Evolutionary conservation across 1,140 invertebrate genomes (phyloP).

Genomic region (Hyposmocoma kahamanoa): DNA sequence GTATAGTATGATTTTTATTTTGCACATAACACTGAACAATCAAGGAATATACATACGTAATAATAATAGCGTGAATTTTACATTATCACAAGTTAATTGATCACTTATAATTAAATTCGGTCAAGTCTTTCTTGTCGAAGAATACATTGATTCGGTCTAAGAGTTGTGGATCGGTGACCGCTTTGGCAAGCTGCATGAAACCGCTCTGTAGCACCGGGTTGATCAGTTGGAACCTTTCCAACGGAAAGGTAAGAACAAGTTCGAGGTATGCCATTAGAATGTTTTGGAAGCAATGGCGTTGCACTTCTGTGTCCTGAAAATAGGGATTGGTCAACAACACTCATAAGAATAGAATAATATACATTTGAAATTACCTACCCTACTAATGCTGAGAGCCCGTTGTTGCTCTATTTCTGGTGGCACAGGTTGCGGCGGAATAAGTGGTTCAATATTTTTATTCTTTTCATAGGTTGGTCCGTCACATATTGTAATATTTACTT

Average conservation of each 20-base stretch:
- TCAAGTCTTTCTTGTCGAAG: constrained; percentile 64
- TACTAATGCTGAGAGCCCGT: constrained; percentile 83
- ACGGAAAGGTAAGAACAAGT: constrained; percentile 72
- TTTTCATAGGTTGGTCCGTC: constrained; percentile 74
- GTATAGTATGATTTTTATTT: constrained; percentile 54
- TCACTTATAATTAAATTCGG: constrained; percentile 54
- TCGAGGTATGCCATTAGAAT: constrained; percentile 77
- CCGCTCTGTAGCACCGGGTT: constrained; percentile 72
- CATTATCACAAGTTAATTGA: constrained; percentile 49
- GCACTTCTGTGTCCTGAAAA: constrained; percentile 73
- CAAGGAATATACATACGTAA: constrained; percentile 40
- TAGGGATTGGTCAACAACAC: not conserved
- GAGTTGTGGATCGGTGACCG: constrained; percentile 66
- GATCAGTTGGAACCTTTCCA: constrained; percentile 71
- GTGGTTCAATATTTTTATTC: constrained; percentile 59
- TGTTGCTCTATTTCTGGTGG: constrained; percentile 85
- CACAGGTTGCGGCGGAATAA: constrained; percentile 75
- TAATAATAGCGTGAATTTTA: constrained; percentile 35
- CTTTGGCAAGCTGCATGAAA: constrained; percentile 73
- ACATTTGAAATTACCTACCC: constrained; percentile 72
- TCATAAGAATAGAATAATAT: not conserved
- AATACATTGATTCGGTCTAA: constrained; percentile 68
- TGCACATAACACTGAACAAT: constrained; percentile 48
- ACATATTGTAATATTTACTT: constrained; percentile 72
- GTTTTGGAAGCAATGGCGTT: constrained; percentile 73